A percentile compares a stretch with the other conserved stretches of the same genome.
phyloP scores from a whole-genome alignment of 2,888 invertebrate genomes.

The Eulithis testata region DNA sequence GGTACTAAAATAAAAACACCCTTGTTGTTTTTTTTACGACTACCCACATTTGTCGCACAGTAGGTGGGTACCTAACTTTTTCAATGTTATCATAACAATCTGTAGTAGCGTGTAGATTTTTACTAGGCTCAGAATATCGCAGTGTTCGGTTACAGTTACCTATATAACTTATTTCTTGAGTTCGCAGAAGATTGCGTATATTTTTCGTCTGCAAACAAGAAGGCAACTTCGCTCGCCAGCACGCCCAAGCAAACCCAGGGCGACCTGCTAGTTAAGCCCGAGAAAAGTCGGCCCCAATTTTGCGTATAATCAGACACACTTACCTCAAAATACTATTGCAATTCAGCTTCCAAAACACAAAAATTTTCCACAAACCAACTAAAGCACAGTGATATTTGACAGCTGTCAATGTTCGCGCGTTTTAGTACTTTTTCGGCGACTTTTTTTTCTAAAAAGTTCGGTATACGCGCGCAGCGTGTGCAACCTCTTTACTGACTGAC shows the following conservation, averaged over 20 bases:
- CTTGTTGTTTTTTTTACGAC: too few species aligned
- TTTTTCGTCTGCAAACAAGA: too few species aligned
- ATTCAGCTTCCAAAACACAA: slow-evolving; percentile 11
- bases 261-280: neutral
- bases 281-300: slow-evolving; percentile 5
- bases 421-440: slow-evolving; percentile 25
- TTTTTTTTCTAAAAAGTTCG: slow-evolving; percentile 28
- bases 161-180: too few species aligned
- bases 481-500: slow-evolving; percentile 28
- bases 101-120: too few species aligned
- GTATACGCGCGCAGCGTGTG: slow-evolving; percentile 33
- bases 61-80: too few species aligned
- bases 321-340: slow-evolving; percentile 14
- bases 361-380: slow-evolving; percentile 24
- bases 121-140: too few species aligned
- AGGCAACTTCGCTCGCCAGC: too few species aligned
- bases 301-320: slow-evolving; percentile 12
- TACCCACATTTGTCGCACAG: too few species aligned
- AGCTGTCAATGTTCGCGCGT: slow-evolving; percentile 39
- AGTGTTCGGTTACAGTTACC: too few species aligned
- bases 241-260: slow-evolving; percentile 9
- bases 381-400: slow-evolving; percentile 26
- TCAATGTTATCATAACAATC: too few species aligned
- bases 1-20: too few species aligned
- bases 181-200: too few species aligned